Conservation (phyloP, 2,113 vertebrate species). For the Epinephelus moara region DNA sequence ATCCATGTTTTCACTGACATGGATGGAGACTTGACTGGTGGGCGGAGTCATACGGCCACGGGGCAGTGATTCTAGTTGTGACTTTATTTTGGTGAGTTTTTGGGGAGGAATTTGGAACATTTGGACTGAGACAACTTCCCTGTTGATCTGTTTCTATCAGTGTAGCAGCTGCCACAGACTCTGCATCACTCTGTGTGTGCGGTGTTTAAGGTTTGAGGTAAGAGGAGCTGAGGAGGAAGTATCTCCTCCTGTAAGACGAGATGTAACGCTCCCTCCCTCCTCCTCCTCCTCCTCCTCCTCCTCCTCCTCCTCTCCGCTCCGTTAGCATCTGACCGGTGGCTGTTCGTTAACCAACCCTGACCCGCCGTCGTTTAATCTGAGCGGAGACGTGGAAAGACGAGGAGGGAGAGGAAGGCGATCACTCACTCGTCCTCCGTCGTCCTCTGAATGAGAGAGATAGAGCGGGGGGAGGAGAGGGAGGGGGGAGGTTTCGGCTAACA, state of each 20-base stretch:
- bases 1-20: too few species aligned
- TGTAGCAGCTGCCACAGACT: not conserved
- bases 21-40: too few species aligned
- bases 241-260: conserved; percentile 66
- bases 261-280: not conserved
- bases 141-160: conserved; percentile 17
- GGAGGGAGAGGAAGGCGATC: conserved; percentile 15
- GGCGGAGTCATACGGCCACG: too few species aligned
- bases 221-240: conserved; percentile 65
- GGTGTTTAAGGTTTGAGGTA: conserved; percentile 53
- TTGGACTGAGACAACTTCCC: not conserved
- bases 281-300: not conserved
- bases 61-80: too few species aligned
- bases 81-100: not conserved
- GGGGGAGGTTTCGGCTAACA: conserved; percentile 34
- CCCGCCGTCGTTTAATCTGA: conserved; percentile 29
- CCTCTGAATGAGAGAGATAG: conserved; percentile 12
- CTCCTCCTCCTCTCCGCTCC: not conserved
- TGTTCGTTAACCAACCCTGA: conserved; percentile 57
- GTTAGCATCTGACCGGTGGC: conserved; percentile 44
- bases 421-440: conserved; percentile 33
- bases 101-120: not conserved
- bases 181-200: not conserved
- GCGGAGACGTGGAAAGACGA: conserved; percentile 1
- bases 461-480: not conserved